Conservation (phyloP, 2,797 vertebrate species). For the Sphenodon punctatus region DNA sequence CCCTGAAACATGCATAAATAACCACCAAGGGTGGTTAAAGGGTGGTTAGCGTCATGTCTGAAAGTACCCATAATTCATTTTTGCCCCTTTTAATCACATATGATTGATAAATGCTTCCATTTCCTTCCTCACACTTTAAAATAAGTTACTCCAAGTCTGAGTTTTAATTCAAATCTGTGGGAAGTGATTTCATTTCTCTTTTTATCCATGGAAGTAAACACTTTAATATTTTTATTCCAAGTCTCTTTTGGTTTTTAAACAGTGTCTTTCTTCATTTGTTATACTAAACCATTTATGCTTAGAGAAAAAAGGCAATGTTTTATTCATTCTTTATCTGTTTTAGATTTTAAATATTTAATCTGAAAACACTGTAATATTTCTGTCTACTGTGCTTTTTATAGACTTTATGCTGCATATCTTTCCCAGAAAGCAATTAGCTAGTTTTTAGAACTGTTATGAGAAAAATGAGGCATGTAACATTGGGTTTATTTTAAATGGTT, state of each 20-base stretch:
- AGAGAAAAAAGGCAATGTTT: conserved; percentile 32
- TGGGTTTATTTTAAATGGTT: conserved; percentile 18
- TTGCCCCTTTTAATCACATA: too few species aligned
- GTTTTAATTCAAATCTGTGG: too few species aligned
- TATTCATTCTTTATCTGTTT: not conserved
- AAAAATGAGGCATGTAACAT: conserved; percentile 1
- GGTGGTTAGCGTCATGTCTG: too few species aligned
- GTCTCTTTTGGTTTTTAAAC: not conserved
- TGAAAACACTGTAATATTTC: not conserved
- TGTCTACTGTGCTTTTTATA: not conserved
- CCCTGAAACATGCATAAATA: too few species aligned
- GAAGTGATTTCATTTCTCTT: not conserved
- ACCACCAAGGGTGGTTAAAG: too few species aligned
- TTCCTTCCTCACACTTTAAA: too few species aligned
- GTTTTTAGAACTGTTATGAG: conserved; percentile 1
- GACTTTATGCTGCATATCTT: not conserved
- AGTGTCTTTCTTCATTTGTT: not conserved
- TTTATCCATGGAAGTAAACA: not conserved
- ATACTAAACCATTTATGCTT: not conserved
- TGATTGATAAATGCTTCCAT: too few species aligned
- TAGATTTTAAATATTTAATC: conserved; percentile 1
- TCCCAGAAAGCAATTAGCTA: not conserved
- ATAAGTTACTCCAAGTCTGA: too few species aligned
- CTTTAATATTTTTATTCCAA: not conserved
- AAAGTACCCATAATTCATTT: too few species aligned